phyloP scores from a whole-genome alignment of 2,888 invertebrate species.

The Aelia acuminata region DNA sequence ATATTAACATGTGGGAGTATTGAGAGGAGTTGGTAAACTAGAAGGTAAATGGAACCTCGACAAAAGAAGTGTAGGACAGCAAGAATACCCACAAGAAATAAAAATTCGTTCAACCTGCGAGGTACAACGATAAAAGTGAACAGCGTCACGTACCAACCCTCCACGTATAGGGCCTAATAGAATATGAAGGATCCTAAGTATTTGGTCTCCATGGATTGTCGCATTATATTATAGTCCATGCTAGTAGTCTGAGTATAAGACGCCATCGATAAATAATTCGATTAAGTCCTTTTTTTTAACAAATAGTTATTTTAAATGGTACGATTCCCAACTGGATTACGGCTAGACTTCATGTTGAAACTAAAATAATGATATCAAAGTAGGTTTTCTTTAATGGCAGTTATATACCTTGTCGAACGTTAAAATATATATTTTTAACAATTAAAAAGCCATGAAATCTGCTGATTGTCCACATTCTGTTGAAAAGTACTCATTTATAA shows the following conservation, averaged over 20 bases:
- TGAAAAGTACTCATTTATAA: too few species aligned
- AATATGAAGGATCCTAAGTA: neutral
- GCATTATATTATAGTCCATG: neutral
- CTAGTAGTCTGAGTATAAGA: neutral
- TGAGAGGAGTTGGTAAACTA: neutral
- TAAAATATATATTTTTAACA: too few species aligned
- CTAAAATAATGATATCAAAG: too few species aligned
- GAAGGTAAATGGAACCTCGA: neutral
- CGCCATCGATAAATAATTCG: too few species aligned
- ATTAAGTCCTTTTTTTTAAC: too few species aligned
- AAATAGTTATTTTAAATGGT: too few species aligned
- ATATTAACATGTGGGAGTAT: neutral
- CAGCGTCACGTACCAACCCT: constrained; percentile 14
- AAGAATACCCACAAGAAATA: neutral
- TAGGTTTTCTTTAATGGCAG: too few species aligned
- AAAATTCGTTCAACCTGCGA: neutral
- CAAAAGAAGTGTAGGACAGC: neutral
- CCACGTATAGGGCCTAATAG: constrained; percentile 1
- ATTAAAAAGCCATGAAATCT: too few species aligned
- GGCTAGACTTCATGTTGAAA: too few species aligned
- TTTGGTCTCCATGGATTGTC: neutral
- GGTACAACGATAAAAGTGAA: neutral
- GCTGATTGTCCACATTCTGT: too few species aligned
- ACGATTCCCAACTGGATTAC: too few species aligned
- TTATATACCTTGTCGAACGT: too few species aligned